Percentiles rank a stretch among this genome's conserved stretches.
Conservation (phyloP, 2,113 vertebrate species). For the Silurus asotus region DNA sequence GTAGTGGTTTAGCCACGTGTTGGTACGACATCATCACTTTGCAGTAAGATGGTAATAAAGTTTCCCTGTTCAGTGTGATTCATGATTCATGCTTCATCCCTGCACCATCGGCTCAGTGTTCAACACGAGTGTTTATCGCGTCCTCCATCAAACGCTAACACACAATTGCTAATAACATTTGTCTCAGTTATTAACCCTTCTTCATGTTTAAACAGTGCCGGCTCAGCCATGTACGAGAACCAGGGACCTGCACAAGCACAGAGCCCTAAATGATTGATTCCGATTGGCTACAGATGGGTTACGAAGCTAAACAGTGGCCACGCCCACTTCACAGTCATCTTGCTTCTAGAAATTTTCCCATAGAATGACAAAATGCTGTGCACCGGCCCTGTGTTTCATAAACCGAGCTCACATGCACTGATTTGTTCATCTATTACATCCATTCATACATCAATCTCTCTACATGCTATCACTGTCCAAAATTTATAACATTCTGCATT, state of each 20-base stretch:
- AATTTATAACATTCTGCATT: not conserved
- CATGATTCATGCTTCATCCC: conserved; percentile 34
- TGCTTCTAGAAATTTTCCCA: not conserved
- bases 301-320: not conserved
- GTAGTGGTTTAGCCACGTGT: no score
- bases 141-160: conserved; percentile 4
- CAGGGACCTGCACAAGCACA: not conserved
- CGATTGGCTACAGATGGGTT: not conserved
- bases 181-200: not conserved
- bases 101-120: not conserved
- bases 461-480: not conserved
- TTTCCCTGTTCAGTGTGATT: conserved; percentile 35
- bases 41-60: not conserved
- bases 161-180: not conserved
- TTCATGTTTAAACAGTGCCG: not conserved
- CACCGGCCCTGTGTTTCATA: not conserved
- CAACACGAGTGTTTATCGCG: not conserved
- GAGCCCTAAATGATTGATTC: not conserved
- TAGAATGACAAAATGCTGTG: not conserved
- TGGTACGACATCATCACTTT: not conserved
- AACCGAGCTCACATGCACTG: not conserved
- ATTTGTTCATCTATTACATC: not conserved
- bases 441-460: not conserved
- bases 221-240: not conserved
- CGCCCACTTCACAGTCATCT: not conserved